Conservation (phyloP, 37 sponge, comb jelly and placozoan genomes). For the Geodia barretti region DNA sequence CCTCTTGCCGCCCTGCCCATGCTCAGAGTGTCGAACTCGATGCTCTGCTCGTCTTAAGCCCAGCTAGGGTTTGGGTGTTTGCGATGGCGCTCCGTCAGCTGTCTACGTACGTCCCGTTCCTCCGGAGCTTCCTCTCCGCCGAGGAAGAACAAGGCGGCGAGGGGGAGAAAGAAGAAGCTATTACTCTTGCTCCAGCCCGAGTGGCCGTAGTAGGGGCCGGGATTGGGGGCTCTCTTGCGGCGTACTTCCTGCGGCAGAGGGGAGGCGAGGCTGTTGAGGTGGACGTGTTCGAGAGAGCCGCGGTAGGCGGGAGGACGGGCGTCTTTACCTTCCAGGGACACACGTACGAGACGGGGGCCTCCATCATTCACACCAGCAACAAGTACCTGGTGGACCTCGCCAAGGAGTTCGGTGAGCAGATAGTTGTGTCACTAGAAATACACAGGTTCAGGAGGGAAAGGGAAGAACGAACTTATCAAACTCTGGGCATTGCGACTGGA, state of each 20-base stretch:
- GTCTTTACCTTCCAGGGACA: conserved; percentile 60
- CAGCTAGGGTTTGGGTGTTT: too few species aligned
- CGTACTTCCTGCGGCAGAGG: conserved; percentile 77
- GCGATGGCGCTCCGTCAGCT: not conserved
- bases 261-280: conserved; percentile 64
- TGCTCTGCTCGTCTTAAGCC: too few species aligned
- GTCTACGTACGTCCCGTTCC: not conserved
- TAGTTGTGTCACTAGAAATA: too few species aligned
- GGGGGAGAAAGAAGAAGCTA: not conserved
- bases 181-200: conserved; percentile 12
- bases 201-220: conserved; percentile 85
- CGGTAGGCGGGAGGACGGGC: conserved; percentile 75
- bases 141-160: not conserved
- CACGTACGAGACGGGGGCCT: conserved; percentile 79
- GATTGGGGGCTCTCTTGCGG: conserved; percentile 76
- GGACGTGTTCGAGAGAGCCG: conserved; percentile 70
- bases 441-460: too few species aligned
- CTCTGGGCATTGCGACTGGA: not conserved
- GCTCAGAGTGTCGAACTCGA: too few species aligned
- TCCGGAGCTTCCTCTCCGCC: not conserved
- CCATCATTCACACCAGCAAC: conserved; percentile 82
- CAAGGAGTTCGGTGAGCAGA: conserved; percentile 57
- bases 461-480: not conserved
- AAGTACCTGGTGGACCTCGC: conserved; percentile 76
- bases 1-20: too few species aligned